Base-by-base conservation (phyloP, 2,888 invertebrate species). In the Chouioia cunea region DNA sequence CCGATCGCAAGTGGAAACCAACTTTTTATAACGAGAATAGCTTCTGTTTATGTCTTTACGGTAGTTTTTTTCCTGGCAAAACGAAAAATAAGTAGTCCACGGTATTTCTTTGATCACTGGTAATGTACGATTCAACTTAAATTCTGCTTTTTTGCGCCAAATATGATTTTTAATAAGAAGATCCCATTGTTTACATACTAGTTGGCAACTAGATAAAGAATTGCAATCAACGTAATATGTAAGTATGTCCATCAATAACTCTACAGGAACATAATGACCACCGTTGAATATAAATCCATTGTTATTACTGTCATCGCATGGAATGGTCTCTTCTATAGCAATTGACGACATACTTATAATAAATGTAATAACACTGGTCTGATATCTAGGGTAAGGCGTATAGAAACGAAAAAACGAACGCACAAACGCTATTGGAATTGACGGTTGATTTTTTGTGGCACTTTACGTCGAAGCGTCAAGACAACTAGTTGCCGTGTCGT, bases 101-200 rank as follows among this genome's bases (percentile, higher is more conserved):
- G 86, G 82, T 12, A 85, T 75, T 22, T 81, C 74, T 22, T 80
- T 77, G 57, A 81, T 79, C 0, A 80, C 76, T 53, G 82, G 76
- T 23, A 85, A 75, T 18, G 74, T 71, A 57, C 74, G 74, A 4
- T 74, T 75, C n/a, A 80, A 50, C 16, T 77, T 74, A 46, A 74
- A 67, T 74, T 84, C 82, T 2, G 83, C 83, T 73, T 86, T 86
- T 56, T 82, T 80, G 15, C 84, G 82, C 86, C 86, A 87, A 4
- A 86, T 80, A 15, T 85, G 81, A 46, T 73, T 83, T 75, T 86
- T 85, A 36, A 88, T 85, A 27, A 89, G 75, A 27, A 80, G 78
- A 65, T 85, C 84, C 89, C 89, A 89, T 50, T 82, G 82, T 76
- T 86, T 87, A 74, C 89, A 89, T 1, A 89, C 89, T 47, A 86